Percentiles rank a stretch among this genome's conserved stretches.
Conservation (phyloP, 2,888 invertebrate species). For the Isoperla grammatica region DNA sequence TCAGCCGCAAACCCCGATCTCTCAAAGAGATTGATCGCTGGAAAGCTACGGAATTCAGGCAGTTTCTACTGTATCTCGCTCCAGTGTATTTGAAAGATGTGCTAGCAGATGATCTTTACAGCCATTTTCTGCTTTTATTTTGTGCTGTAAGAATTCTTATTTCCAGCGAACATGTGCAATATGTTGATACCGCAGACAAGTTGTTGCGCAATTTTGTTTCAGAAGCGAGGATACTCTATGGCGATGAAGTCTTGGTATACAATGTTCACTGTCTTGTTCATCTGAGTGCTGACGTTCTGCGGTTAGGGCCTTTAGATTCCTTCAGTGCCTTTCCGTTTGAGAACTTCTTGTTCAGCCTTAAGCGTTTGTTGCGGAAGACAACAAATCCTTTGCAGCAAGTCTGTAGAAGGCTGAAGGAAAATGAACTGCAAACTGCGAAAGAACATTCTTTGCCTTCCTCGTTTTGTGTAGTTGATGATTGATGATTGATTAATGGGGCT, state of each 20-base stretch:
- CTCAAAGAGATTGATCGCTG: not conserved
- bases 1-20: not conserved
- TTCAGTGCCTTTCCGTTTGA: conserved; percentile 34
- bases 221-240: not conserved
- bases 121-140: not conserved
- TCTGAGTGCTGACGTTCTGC: conserved; percentile 26
- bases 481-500: no score
- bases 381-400: conserved; percentile 26
- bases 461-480: no score
- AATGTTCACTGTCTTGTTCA: conserved; percentile 1
- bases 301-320: conserved; percentile 30
- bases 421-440: no score
- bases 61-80: not conserved
- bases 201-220: not conserved
- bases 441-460: no score
- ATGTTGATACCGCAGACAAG: no score
- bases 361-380: conserved; percentile 21
- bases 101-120: not conserved
- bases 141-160: no score
- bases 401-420: conserved; percentile 3
- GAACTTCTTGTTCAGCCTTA: conserved; percentile 29
- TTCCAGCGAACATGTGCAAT: no score
- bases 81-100: not conserved
- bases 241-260: not conserved
- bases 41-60: not conserved